Evolutionary conservation across 2,888 invertebrate genomes (phyloP).

Genomic region (Netelia inedita): DNA sequence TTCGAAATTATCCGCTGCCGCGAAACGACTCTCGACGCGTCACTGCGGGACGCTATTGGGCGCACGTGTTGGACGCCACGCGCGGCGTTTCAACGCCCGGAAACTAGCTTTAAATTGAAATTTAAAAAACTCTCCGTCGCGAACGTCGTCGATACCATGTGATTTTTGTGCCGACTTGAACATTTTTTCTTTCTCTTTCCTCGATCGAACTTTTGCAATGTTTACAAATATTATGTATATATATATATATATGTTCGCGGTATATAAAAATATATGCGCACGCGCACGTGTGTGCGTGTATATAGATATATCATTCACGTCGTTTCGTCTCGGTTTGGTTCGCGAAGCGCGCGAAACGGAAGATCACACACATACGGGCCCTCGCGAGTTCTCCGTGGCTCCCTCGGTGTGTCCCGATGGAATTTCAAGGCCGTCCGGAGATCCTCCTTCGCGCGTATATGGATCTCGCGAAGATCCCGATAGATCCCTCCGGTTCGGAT

Average conservation of each 20-base stretch:
- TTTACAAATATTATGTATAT: background rate
- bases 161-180: background rate
- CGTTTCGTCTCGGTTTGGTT: background rate
- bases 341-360: background rate
- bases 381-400: conserved; percentile 23
- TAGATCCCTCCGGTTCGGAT: conserved; percentile 17
- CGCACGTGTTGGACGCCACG: conserved; percentile 41
- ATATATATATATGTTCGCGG: background rate
- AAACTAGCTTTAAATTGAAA: background rate
- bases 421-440: conserved; percentile 68
- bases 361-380: conserved; percentile 24
- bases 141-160: background rate
- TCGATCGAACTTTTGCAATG: background rate
- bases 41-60: background rate
- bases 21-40: background rate
- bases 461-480: conserved; percentile 53
- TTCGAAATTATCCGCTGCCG: background rate
- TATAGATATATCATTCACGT: background rate
- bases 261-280: background rate
- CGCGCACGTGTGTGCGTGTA: background rate
- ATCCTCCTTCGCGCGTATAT: conserved; percentile 60
- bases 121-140: background rate
- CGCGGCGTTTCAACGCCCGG: conserved; percentile 25
- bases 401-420: conserved; percentile 48
- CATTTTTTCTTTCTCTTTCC: background rate